Evolutionary conservation across 2,797 vertebrate species (phyloP).

Genomic region (Merluccius polli): DNA sequence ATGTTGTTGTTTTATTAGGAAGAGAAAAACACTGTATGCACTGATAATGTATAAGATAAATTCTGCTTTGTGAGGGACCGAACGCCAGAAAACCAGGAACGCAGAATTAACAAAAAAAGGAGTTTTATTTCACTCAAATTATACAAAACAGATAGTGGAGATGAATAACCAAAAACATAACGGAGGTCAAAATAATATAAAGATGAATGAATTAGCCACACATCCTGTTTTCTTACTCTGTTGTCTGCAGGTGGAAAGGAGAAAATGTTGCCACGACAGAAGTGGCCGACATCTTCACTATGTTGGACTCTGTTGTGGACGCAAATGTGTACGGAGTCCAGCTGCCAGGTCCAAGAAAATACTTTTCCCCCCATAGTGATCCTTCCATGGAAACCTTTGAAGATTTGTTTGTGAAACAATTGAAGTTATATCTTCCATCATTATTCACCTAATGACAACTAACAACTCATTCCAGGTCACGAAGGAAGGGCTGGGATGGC

Average conservation of each 20-base stretch:
- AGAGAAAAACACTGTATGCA: too few species aligned
- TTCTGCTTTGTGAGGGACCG: too few species aligned
- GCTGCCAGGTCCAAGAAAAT: constrained; percentile 7
- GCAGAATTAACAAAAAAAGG: too few species aligned
- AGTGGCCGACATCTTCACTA: background rate
- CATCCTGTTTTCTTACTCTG: background rate
- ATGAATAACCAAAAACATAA: too few species aligned
- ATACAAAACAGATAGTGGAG: background rate
- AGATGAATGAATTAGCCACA: background rate
- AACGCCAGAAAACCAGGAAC: too few species aligned
- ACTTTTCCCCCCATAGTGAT: background rate
- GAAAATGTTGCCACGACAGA: constrained; percentile 7
- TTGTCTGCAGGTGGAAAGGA: constrained; percentile 7
- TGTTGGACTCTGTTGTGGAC: constrained; percentile 3
- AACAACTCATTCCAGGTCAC: background rate
- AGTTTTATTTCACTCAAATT: too few species aligned
- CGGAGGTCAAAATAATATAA: background rate
- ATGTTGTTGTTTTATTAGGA: background rate
- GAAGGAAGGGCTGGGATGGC: constrained; percentile 12
- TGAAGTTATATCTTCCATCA: background rate
- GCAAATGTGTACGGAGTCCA: constrained; percentile 4
- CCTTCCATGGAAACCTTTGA: background rate
- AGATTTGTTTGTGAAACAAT: background rate
- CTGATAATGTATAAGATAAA: too few species aligned
- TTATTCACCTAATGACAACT: background rate